Percentiles rank a stretch among this genome's conserved stretches.
These are phyloP conservation scores for Thera obeliscata DNA, from an alignment of 2,888 invertebrate species.

Conservation along the genomic window DNA sequence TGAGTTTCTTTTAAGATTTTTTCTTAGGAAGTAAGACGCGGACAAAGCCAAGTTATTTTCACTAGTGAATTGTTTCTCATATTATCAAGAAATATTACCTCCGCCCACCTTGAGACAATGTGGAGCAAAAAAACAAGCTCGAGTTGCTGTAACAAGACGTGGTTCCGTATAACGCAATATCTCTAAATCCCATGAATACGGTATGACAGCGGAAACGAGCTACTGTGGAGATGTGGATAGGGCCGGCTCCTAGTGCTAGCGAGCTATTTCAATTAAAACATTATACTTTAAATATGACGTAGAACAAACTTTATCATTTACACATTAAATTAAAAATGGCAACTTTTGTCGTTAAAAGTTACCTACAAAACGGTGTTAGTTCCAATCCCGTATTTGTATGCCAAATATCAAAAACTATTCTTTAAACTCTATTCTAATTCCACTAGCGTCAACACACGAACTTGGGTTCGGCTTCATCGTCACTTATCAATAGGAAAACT, in stretches of 20 bases:
- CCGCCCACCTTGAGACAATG: constrained; percentile 25
- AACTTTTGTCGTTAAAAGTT: too few relatives aligned
- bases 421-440: too few relatives aligned
- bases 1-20: too few relatives aligned
- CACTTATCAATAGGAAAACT: too few relatives aligned
- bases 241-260: constrained; percentile 37
- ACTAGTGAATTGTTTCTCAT: neutral
- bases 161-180: constrained; percentile 59
- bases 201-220: constrained; percentile 62
- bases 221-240: constrained; percentile 42
- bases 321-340: too few relatives aligned
- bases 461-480: too few relatives aligned
- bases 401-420: too few relatives aligned
- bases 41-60: neutral
- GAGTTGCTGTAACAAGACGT: constrained; percentile 43
- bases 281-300: neutral
- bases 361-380: too few relatives aligned
- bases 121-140: constrained; percentile 37
- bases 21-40: neutral
- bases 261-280: constrained; percentile 3
- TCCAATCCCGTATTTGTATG: too few relatives aligned
- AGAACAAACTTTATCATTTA: neutral
- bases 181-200: constrained; percentile 74
- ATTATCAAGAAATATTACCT: constrained; percentile 26
- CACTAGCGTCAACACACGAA: too few relatives aligned